These are phyloP conservation scores for Beris chalybata DNA, from an alignment of 2,888 invertebrate species.

Conservation along the genomic window DNA sequence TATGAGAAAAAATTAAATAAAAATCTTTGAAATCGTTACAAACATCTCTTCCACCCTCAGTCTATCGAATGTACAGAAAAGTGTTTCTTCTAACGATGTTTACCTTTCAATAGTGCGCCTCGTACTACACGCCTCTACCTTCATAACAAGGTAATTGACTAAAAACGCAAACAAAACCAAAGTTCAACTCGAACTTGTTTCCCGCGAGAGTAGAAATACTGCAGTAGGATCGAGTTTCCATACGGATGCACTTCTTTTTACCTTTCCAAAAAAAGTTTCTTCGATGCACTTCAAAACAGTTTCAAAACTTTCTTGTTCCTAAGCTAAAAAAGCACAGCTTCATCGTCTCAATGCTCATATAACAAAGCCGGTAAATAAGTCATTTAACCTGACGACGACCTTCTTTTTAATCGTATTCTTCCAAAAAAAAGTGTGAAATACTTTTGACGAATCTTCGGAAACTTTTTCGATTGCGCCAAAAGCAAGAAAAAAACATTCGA, in stretches of 20 bases:
- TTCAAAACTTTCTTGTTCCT: no score
- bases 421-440: slow-evolving; percentile 22
- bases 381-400: not conserved
- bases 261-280: not conserved
- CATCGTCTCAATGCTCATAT: not conserved
- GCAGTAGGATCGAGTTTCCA: not conserved
- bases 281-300: not conserved
- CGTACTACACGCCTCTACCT: not conserved
- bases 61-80: no score
- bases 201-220: not conserved
- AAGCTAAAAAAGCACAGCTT: not conserved
- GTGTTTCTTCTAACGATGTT: slow-evolving; percentile 19
- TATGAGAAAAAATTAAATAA: no score
- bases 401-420: slow-evolving; percentile 3
- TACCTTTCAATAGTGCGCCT: slow-evolving; percentile 3
- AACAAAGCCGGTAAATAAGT: slow-evolving; percentile 11
- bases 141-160: slow-evolving; percentile 16
- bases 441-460: slow-evolving; percentile 14
- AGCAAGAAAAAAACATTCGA: no score
- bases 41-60: no score
- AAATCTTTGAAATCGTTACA: no score
- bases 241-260: not conserved
- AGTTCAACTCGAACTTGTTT: not conserved
- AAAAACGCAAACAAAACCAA: slow-evolving; percentile 16
- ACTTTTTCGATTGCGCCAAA: not conserved